A percentile compares a stretch with the other conserved stretches of the same genome.
These are phyloP conservation scores for Odontomyia ornata DNA, from an alignment of 2,888 invertebrate genomes.

Conservation along the genomic window DNA sequence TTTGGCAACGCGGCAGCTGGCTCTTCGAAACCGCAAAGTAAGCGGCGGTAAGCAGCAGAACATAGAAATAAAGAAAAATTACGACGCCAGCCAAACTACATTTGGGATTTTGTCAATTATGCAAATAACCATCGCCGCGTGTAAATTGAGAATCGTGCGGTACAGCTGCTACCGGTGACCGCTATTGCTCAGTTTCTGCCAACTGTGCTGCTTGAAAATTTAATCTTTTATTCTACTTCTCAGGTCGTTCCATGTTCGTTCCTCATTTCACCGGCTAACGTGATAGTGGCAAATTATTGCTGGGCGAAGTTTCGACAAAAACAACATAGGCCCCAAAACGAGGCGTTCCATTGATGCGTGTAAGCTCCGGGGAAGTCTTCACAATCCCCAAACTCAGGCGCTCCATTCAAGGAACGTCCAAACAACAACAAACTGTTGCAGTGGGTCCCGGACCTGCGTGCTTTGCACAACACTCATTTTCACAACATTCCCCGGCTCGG, in stretches of 20 bases:
- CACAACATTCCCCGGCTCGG: neutral
- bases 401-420: conserved; percentile 14
- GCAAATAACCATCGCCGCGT: conserved; percentile 6
- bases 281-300: no score
- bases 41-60: neutral
- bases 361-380: neutral
- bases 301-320: no score
- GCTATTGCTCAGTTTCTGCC: conserved; percentile 27
- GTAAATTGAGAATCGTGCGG: neutral
- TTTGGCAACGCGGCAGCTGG: conserved; percentile 9
- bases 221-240: neutral
- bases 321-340: neutral
- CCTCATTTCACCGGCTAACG: neutral
- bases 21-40: no score
- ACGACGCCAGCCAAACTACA: neutral
- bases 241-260: neutral
- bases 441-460: conserved; percentile 29
- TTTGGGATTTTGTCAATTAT: conserved; percentile 3
- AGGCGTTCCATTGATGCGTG: neutral
- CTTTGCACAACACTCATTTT: neutral
- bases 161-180: neutral
- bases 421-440: conserved; percentile 42
- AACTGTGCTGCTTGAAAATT: neutral
- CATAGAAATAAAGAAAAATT: neutral
- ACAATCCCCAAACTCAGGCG: neutral